Base-by-base conservation (phyloP, 2,888 invertebrate genomes). In the Hirudinaria manillensis region DNA sequence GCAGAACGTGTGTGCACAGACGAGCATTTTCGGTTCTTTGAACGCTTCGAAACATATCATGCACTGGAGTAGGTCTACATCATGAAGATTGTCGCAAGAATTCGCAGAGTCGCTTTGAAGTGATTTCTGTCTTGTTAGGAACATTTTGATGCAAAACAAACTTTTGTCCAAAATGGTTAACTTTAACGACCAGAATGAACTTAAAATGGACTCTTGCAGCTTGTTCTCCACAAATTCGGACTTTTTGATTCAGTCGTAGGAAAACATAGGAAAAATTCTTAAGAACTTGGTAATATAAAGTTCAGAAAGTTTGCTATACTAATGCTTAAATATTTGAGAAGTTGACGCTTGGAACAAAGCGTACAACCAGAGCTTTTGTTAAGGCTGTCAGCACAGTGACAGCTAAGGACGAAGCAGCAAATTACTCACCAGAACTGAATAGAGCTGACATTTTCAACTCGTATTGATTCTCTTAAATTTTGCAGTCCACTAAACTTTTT, bases 1-100 rank as follows among this genome's bases (percentile, higher is more conserved):
- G 67, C 79, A 79, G 75, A 79, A 80, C 10, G 79, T 80, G 76
- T 80, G 80, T 3, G 78, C 79, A 67, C 79, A 80, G n/a, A 76
- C 72, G 56, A 80, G 76, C 79, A 80, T 80, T 66, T 80, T 80
- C 13, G 80, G 80, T 36, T 55, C 75, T 45, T 75, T 61, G 74
- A 78, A 80, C 7, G 76, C 27, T 29, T 80, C 80, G 74, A 80
- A 80, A 51, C 80, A 80, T 66, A 80, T 80, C 80, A 80, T 80
- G 71, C 80, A 80, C 29, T 80, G 79, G 16, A 80, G 79, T 0
- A 80, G 76, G 38, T 80, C 80, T 67, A 61, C 24, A 61, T 29
- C 29, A 61, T 7, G 21, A 29, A 29, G 29, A 13, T 61, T 29
- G 61, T 61, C 61, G 29, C 61, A 6, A 19, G 29, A 61, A 24